Base-by-base conservation (phyloP, 1,140 invertebrate species). In the Drosophila navojoa region DNA sequence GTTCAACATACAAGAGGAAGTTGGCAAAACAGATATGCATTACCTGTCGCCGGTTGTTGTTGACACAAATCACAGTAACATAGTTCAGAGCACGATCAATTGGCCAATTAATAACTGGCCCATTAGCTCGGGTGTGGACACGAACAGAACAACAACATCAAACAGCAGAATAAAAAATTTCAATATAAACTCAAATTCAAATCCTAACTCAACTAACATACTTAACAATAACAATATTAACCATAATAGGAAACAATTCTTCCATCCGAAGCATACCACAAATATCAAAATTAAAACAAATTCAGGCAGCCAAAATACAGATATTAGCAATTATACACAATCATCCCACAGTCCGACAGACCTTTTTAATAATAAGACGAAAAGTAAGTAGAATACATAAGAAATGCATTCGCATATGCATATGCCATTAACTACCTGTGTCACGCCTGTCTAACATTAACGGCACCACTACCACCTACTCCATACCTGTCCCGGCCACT, bases 261-360 rank as follows among this genome's bases (percentile, higher is more conserved):
- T 53, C 61, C 49, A 69, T 49, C 58, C 52, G 58, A 80, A 82
- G 54, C 7, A 73, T 42, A 50, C 67, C 78, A 38, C 35, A 38
- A 61, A 81, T 91, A 52, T 81, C 85, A 52, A 89, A 86, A 70
- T 90, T 90, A 64, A 85, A 85, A 77, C 58, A 15, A 72, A 69
- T 77, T 64, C 58, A 73, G 70, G 64, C 62, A 77, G 66, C 74
- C 70, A 66, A 55, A 75, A 59, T 63, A 69, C 53, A 59, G 42
- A 11, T 49, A 57, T 60, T 79, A 85, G 52, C 66, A 79, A 77
- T 79, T 68, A 86, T 61, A 77, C 79, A 75, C 63, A 69, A 77
- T 45, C 61, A 68, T 76, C 70, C 73, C 78, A 81, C 69, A 94
- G 94, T 90, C 79, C 90, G 58, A 94, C 94, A 55, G 35, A 58